Evolutionary conservation across 2,888 invertebrate species (phyloP).

Genomic region (Thereva unica): DNA sequence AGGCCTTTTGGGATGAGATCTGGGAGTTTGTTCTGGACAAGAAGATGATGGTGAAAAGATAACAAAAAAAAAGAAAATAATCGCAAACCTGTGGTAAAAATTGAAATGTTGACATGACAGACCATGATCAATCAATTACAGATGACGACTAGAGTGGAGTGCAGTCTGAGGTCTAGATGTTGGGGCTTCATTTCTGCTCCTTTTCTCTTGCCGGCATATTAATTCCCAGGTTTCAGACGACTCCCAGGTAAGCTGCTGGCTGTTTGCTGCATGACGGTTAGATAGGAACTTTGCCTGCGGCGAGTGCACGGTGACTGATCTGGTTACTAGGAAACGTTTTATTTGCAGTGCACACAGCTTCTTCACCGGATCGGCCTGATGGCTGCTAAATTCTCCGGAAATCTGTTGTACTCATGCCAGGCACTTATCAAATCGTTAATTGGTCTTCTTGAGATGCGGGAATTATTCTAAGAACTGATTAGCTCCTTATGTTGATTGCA

Average conservation of each 20-base stretch:
- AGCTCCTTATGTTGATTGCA: not conserved
- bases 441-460: constrained; percentile 26
- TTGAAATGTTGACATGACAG: constrained; percentile 35
- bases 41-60: not conserved
- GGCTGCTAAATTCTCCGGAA: constrained; percentile 23
- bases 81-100: constrained; percentile 25
- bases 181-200: constrained; percentile 4
- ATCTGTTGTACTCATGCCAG: constrained; percentile 33
- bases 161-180: constrained; percentile 11
- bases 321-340: constrained; percentile 14
- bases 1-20: constrained; percentile 21
- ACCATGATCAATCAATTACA: constrained; percentile 35
- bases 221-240: constrained; percentile 5
- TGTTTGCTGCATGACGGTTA: not conserved
- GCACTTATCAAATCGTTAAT: constrained; percentile 30
- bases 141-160: constrained; percentile 10
- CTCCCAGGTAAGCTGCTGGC: constrained; percentile 10
- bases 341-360: constrained; percentile 11
- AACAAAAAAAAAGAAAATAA: constrained; percentile 1
- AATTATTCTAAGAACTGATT: constrained; percentile 17
- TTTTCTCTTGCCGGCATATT: not conserved
- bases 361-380: not conserved
- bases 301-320: constrained; percentile 23
- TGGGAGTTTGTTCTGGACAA: no score
- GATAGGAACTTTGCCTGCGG: not conserved